Evolutionary conservation across 2,888 invertebrate species (phyloP).

Genomic region (Coenonympha glycerion): DNA sequence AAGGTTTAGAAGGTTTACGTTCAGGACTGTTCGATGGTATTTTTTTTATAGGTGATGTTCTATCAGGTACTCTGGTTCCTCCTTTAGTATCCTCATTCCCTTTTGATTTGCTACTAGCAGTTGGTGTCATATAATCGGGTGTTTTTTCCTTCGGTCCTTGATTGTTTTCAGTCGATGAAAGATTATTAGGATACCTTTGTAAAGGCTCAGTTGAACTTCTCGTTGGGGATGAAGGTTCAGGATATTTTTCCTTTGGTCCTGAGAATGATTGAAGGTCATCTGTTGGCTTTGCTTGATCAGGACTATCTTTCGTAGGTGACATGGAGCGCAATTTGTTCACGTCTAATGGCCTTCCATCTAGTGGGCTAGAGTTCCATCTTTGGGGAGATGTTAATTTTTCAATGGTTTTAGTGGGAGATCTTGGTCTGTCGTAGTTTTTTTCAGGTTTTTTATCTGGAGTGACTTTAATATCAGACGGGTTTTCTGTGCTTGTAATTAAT

Average conservation of each 20-base stretch:
- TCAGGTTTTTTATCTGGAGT: slow-evolving; percentile 41
- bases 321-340: not conserved
- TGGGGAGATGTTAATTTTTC: slow-evolving; percentile 27
- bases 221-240: slow-evolving; percentile 12
- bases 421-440: slow-evolving; percentile 26
- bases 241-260: slow-evolving; percentile 31
- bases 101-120: slow-evolving; percentile 37
- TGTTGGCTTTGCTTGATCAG: not conserved
- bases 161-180: slow-evolving; percentile 17
- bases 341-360: slow-evolving; percentile 32
- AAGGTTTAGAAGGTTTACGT: slow-evolving; percentile 26
- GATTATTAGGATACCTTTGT: slow-evolving; percentile 12
- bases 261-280: slow-evolving; percentile 28
- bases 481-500: slow-evolving; percentile 53
- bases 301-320: slow-evolving; percentile 14
- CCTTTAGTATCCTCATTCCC: not conserved
- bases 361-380: slow-evolving; percentile 35
- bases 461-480: slow-evolving; percentile 35
- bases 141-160: slow-evolving; percentile 24
- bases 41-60: slow-evolving; percentile 35
- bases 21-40: slow-evolving; percentile 35
- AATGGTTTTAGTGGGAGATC: slow-evolving; percentile 27
- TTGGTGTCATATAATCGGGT: slow-evolving; percentile 53
- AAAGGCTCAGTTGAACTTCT: slow-evolving; percentile 18
- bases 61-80: slow-evolving; percentile 7